phyloP scores from a whole-genome alignment of 2,113 vertebrate genomes.

The Epinephelus lanceolatus region DNA sequence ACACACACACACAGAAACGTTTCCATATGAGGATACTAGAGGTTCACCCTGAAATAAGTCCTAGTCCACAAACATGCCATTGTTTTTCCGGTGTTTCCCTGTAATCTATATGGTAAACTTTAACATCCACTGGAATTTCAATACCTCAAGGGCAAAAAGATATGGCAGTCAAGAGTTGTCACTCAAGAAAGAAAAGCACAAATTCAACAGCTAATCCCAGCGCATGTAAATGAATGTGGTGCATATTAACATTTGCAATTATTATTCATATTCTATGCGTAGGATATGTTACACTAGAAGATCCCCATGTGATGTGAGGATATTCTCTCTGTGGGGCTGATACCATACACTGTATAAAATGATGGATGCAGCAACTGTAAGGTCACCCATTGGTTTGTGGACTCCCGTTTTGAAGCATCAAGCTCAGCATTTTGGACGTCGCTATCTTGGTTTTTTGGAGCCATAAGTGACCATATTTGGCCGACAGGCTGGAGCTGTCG shows the following conservation, averaged over 20 bases:
- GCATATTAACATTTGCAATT: conserved; percentile 18
- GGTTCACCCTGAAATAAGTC: conserved; percentile 16
- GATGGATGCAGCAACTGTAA: no score
- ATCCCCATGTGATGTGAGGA: conserved; percentile 12
- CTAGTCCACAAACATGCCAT: neutral
- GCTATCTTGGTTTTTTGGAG: no score
- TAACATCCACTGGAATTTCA: conserved; percentile 17
- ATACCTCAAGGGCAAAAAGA: conserved; percentile 7
- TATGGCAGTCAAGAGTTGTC: neutral
- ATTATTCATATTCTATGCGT: conserved; percentile 33
- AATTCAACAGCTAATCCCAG: conserved; percentile 24
- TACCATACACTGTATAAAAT: no score
- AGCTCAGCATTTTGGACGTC: no score
- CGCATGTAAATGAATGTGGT: conserved; percentile 21
- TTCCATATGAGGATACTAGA: conserved; percentile 1
- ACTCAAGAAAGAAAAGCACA: neutral
- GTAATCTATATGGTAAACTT: conserved; percentile 5
- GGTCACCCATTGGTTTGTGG: no score
- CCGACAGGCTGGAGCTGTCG: no score
- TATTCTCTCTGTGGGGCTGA: conserved; percentile 28
- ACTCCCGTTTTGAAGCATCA: no score
- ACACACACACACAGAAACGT: neutral
- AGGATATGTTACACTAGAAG: conserved; percentile 33
- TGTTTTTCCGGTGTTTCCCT: neutral
- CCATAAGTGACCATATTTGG: no score